A percentile compares a stretch with the other conserved stretches of the same genome.
Evolutionary conservation across 1,140 invertebrate genomes (phyloP).

Genomic region (Papilio aristodemus): DNA sequence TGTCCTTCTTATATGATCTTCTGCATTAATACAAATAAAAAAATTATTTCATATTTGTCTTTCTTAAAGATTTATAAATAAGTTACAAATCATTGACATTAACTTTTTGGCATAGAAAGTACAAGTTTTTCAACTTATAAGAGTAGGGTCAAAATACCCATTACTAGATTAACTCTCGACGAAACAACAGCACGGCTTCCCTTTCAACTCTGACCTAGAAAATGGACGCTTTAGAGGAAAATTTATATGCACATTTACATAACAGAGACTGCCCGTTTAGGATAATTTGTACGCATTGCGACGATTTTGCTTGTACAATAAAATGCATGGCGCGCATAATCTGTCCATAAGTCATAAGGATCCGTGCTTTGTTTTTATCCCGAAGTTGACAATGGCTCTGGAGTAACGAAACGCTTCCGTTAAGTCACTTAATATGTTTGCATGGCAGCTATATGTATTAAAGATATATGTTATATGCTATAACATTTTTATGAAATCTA

Average conservation of each 20-base stretch:
- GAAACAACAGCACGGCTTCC: constrained; percentile 42
- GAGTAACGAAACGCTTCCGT: neutral
- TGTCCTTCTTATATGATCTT: no score
- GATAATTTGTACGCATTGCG: constrained; percentile 61
- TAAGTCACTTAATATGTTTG: neutral
- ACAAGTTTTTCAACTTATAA: constrained; percentile 10
- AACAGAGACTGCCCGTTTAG: constrained; percentile 53
- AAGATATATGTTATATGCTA: neutral
- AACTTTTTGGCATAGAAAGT: neutral
- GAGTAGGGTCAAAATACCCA: constrained; percentile 46
- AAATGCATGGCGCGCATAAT: constrained; percentile 61
- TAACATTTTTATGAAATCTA: constrained; percentile 16
- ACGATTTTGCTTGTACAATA: constrained; percentile 54
- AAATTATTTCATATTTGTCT: no score
- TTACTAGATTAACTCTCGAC: constrained; percentile 45
- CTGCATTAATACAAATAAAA: no score
- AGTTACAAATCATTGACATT: neutral
- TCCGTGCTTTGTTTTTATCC: constrained; percentile 42
- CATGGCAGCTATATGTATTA: neutral
- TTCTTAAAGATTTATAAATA: neutral
- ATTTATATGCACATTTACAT: constrained; percentile 66
- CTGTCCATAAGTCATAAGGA: constrained; percentile 52
- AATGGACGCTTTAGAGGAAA: constrained; percentile 50
- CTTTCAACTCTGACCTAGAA: constrained; percentile 54
- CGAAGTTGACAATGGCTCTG: neutral